Evolutionary conservation across 2,113 vertebrate genomes (phyloP).

Genomic region (Pipra filicauda): DNA sequence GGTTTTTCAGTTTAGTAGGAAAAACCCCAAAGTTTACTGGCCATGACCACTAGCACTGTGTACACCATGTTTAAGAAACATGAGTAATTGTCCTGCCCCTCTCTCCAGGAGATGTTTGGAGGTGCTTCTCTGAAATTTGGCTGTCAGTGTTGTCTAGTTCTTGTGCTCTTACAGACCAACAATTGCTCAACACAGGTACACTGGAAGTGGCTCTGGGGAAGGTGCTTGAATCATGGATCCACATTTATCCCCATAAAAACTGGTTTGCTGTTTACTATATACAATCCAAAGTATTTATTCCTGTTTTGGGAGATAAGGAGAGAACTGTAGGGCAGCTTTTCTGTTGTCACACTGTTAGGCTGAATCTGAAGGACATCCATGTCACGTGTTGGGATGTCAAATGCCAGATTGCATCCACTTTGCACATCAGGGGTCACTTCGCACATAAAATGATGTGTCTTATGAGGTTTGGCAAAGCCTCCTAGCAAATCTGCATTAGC

Average conservation of each 20-base stretch:
- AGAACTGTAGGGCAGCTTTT: neutral
- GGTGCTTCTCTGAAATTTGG: neutral
- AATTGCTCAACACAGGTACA: neutral
- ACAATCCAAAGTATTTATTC: neutral
- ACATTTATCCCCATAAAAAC: neutral
- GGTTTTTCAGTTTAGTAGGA: neutral
- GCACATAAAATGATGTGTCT: neutral
- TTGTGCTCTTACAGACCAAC: neutral
- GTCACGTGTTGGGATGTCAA: neutral
- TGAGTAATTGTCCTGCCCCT: neutral
- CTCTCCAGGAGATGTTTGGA: neutral
- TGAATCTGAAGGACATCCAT: neutral
- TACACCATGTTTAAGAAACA: neutral
- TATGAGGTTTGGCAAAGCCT: neutral
- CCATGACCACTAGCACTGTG: neutral
- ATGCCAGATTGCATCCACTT: neutral
- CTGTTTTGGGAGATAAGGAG: neutral
- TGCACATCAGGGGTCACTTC: neutral
- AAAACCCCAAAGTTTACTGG: neutral
- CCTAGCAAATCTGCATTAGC: neutral
- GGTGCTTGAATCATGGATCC: neutral
- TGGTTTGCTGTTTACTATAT: neutral
- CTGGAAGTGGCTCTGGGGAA: neutral
- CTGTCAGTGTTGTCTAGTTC: neutral
- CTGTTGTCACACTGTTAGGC: neutral